These are phyloP conservation scores for Drosophila putrida DNA, from an alignment of 2,888 invertebrate species.

Conservation along the genomic window DNA sequence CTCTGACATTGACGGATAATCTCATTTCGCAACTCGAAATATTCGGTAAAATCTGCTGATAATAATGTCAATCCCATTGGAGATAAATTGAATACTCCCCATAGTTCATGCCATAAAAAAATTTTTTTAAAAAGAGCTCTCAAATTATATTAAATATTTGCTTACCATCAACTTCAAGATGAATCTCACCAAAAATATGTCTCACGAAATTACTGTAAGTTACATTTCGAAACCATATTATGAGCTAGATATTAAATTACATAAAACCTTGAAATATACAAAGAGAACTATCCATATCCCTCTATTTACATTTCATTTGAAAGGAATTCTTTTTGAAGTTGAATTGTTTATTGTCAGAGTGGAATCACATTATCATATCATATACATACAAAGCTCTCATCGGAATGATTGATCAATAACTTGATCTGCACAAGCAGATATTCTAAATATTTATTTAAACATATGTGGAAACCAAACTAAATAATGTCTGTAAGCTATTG, in stretches of 20 bases:
- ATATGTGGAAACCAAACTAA: too few species aligned
- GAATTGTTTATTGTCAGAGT: background rate
- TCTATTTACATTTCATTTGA: too few species aligned
- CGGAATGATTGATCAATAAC: background rate
- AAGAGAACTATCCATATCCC: too few species aligned
- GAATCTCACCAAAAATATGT: too few species aligned
- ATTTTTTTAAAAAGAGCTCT: background rate
- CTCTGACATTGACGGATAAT: slow-evolving; percentile 35
- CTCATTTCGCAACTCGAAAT: slow-evolving; percentile 15
- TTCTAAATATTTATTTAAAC: background rate
- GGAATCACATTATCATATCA: background rate
- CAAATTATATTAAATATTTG: background rate
- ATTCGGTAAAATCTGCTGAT: background rate
- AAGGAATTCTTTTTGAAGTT: too few species aligned
- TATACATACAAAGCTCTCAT: background rate
- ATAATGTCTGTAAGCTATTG: too few species aligned
- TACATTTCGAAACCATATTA: too few species aligned
- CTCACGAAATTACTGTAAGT: too few species aligned
- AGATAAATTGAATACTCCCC: too few species aligned
- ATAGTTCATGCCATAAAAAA: background rate
- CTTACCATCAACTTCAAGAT: too few species aligned
- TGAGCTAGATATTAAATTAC: too few species aligned
- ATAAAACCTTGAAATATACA: too few species aligned
- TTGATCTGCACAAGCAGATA: background rate
- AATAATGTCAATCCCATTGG: background rate